Conservation (phyloP, 2,113 vertebrate species). For the Paraplagusia blochii region DNA sequence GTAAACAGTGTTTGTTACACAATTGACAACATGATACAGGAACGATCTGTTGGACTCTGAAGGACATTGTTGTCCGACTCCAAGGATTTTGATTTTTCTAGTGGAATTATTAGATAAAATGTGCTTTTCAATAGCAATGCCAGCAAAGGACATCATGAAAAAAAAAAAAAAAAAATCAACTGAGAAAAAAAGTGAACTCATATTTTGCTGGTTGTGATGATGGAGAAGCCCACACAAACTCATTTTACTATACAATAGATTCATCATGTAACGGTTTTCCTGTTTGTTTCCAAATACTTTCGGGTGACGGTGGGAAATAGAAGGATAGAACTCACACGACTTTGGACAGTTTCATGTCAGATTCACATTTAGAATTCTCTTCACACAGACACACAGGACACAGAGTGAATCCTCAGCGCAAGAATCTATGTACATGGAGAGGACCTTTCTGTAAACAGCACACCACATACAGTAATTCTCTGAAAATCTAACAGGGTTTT, state of each 20-base stretch:
- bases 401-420: slow-evolving; percentile 77
- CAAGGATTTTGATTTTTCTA: too few relatives aligned
- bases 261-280: slow-evolving; percentile 48
- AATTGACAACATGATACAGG: too few relatives aligned
- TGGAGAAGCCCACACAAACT: slow-evolving; percentile 47
- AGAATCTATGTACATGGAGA: slow-evolving; percentile 86
- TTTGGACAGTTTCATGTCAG: slow-evolving; percentile 71
- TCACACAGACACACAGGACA: slow-evolving; percentile 83
- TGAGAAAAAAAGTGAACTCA: slow-evolving; percentile 68
- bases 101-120: slow-evolving; percentile 27
- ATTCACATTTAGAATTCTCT: slow-evolving; percentile 77
- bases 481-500: slow-evolving; percentile 36
- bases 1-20: too few relatives aligned
- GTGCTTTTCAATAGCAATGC: slow-evolving; percentile 35
- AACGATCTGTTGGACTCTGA: not conserved
- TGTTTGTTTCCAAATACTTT: slow-evolving; percentile 63
- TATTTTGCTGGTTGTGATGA: slow-evolving; percentile 56
- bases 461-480: slow-evolving; percentile 74
- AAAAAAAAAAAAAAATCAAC: slow-evolving; percentile 57
- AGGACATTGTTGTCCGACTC: too few relatives aligned
- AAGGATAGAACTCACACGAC: slow-evolving; percentile 71
- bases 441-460: slow-evolving; percentile 82
- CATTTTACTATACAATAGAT: slow-evolving; percentile 52
- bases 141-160: slow-evolving; percentile 45
- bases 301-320: slow-evolving; percentile 50